These are phyloP conservation scores for Myotis vivesi DNA, from an alignment of 2,797 vertebrate genomes.

Conservation along the genomic window DNA sequence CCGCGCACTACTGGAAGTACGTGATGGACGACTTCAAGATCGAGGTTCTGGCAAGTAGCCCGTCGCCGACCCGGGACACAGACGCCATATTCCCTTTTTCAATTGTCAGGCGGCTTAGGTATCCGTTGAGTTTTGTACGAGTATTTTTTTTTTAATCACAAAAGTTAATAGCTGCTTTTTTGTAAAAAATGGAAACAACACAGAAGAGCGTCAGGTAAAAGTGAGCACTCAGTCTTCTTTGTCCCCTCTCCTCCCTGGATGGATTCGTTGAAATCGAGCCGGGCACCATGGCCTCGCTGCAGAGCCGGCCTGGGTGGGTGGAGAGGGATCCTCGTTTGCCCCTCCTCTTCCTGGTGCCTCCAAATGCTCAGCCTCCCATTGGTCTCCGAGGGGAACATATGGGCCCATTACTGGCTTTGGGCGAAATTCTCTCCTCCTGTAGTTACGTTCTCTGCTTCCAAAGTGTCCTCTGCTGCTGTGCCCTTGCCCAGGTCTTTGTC, in stretches of 20 bases:
- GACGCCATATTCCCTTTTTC: fast-evolving
- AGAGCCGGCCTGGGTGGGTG: background rate
- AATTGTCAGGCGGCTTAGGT: background rate
- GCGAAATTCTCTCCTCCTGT: background rate
- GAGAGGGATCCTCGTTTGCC: background rate
- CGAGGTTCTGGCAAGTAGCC: constrained; percentile 87
- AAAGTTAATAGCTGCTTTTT: background rate
- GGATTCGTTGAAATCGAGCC: background rate
- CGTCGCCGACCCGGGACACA: fast-evolving
- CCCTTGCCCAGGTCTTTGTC: background rate
- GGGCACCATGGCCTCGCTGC: background rate
- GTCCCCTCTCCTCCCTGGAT: background rate
- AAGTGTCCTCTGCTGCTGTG: background rate
- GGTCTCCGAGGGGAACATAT: background rate
- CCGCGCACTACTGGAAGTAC: constrained; percentile 87
- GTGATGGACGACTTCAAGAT: constrained; percentile 90
- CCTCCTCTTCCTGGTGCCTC: background rate
- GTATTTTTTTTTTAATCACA: background rate
- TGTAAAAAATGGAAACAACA: background rate
- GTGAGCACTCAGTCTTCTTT: background rate
- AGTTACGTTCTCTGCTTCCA: background rate
- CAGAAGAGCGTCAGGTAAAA: fast-evolving
- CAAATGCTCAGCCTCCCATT: background rate
- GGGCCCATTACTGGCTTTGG: background rate
- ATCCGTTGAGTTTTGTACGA: background rate